Evolutionary conservation across 1,140 invertebrate species (phyloP).

Genomic region (Acromyrmex heyeri): DNA sequence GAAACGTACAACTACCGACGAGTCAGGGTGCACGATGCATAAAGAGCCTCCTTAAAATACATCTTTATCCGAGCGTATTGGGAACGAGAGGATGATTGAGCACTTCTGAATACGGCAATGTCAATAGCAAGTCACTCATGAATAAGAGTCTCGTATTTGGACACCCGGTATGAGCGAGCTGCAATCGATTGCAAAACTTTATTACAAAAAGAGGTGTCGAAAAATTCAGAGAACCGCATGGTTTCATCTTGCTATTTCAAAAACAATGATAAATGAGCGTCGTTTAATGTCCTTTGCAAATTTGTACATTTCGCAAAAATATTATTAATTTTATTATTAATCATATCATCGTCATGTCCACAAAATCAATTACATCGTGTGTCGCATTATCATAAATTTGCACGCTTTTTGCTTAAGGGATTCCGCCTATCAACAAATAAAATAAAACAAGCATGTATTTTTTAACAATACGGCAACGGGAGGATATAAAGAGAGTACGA

Average conservation of each 20-base stretch:
- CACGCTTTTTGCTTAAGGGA: not conserved
- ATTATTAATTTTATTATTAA: not conserved
- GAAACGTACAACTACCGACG: not conserved
- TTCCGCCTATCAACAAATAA: not conserved
- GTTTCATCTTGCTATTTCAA: not conserved
- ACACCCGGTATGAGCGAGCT: slow-evolving; percentile 18
- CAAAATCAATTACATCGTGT: not conserved
- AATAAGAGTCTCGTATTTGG: not conserved
- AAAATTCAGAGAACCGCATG: not conserved
- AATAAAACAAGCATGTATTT: not conserved
- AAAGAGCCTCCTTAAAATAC: slow-evolving; percentile 23
- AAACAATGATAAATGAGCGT: not conserved
- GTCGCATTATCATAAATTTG: not conserved
- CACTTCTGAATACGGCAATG: slow-evolving; percentile 42
- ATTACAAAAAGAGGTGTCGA: not conserved
- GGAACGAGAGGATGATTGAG: slow-evolving; percentile 34
- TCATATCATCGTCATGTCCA: not conserved
- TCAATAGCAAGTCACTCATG: slow-evolving; percentile 37
- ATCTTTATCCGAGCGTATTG: slow-evolving; percentile 11
- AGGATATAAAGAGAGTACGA: not conserved
- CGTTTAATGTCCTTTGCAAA: not conserved
- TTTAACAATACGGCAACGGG: not conserved
- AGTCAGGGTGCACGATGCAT: slow-evolving; percentile 2
- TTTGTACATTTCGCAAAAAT: not conserved
- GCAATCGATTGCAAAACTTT: slow-evolving; percentile 11